Conservation (phyloP, 2,888 invertebrate genomes). For the Agrochola lota region DNA sequence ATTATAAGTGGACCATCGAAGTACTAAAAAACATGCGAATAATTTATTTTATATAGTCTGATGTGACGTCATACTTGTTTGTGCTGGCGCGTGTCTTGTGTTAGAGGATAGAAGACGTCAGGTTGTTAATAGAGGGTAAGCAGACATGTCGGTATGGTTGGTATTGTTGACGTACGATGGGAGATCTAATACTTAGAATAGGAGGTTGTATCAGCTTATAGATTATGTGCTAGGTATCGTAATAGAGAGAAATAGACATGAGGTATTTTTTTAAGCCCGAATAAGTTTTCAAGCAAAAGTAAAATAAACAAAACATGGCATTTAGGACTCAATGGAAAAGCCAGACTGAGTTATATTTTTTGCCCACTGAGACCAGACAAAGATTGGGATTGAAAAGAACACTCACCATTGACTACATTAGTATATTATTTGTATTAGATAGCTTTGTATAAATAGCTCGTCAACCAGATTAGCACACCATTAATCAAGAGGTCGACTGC, state of each 20-base stretch:
- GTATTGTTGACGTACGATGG: not conserved
- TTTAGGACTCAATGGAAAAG: not conserved
- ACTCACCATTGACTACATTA: not conserved
- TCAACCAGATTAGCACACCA: conserved; percentile 7
- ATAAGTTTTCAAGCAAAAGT: not conserved
- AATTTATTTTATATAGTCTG: conserved; percentile 46
- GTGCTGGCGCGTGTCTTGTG: conserved; percentile 52
- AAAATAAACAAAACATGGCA: not conserved
- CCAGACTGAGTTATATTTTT: not conserved
- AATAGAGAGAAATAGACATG: not conserved
- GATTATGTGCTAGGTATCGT: not conserved
- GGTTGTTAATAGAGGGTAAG: not conserved
- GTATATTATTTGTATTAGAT: not conserved
- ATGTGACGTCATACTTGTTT: conserved; percentile 59
- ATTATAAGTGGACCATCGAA: conserved; percentile 9
- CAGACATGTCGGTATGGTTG: not conserved
- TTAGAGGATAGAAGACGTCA: conserved; percentile 16
- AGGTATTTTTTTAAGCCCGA: no score
- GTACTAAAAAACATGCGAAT: conserved; percentile 50
- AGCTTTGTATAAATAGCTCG: not conserved
- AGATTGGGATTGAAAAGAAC: no score
- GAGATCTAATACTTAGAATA: not conserved
- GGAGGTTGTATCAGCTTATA: not conserved
- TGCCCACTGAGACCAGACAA: not conserved
- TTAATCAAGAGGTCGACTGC: conserved; percentile 44